Base-by-base conservation (phyloP, 2,797 vertebrate species). In the Onychomys arenicola region DNA sequence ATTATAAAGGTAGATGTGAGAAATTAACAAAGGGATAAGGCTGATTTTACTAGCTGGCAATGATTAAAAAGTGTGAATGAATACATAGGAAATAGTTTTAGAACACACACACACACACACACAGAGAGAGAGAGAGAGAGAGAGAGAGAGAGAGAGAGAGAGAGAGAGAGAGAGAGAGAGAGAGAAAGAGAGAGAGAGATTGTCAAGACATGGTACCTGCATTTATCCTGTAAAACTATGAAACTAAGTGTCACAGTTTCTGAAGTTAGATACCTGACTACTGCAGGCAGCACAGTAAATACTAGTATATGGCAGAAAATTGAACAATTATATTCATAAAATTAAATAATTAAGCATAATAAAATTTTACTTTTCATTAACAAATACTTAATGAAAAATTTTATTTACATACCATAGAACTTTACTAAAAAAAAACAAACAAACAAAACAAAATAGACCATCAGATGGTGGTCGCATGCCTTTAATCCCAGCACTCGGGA, bases 21-120 rank as follows among this genome's bases (percentile, higher is more conserved):
- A 93, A 96, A 90, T 2, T 90, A 43, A 92, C 67, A 65, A 84
- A 96, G 49, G 16, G 0, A 91, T 83, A 73, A 91, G 52, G 67
- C 27, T 61, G 14, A 46, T 82, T 86, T 88, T 46, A 90, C 65
- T 92, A 89, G 13, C 55, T 76, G 23, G 2, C 94, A 88, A 25
- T 67, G 55, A 13, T 5, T 73, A 3, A 86, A 77, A 46, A 17
- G 16, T 82, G 49, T 92, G 40, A 90, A 78, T 89, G 43, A 89
- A 93, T 90, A 76, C 61, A 71, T 37, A 87, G 37, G 46, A 23
- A 21, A 76, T 59, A 90, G 34, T 81, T 21, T 43, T 77, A 73
- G 81, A 84, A n/a, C 8, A 55, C 19, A 55, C 17, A 34, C 46
- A 32, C 46, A 80, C 52, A 57, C 46, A 49, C 43, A 46, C 46